A percentile compares a stretch with the other conserved stretches of the same genome.
Evolutionary conservation across 2,797 vertebrate genomes (phyloP).

Genomic region (Pristis pectinata): DNA sequence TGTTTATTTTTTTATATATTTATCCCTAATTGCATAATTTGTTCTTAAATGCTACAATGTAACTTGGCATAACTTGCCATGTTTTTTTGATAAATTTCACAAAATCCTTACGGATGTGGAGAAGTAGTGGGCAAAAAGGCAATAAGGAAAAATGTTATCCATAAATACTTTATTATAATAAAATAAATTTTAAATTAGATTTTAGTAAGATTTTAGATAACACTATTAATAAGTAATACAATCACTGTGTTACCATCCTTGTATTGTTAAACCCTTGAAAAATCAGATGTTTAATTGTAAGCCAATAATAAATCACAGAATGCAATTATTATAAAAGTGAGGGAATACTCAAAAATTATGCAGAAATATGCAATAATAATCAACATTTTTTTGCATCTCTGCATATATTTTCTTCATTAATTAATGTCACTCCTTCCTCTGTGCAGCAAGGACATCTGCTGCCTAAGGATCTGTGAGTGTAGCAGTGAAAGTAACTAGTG

Average conservation of each 20-base stretch:
- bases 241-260: not conserved
- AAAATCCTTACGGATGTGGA: not conserved
- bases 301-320: not conserved
- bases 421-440: slow-evolving; percentile 36
- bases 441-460: slow-evolving; percentile 36
- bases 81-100: not conserved
- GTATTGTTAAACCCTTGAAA: not conserved
- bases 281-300: not conserved
- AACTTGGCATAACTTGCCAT: not conserved
- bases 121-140: not conserved
- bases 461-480: slow-evolving; percentile 33
- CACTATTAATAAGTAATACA: not conserved
- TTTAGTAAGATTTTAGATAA: not conserved
- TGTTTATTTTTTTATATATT: not conserved
- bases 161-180: not conserved
- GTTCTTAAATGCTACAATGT: not conserved
- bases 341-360: not conserved
- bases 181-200: not conserved
- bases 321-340: not conserved
- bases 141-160: not conserved
- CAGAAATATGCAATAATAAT: not conserved
- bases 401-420: slow-evolving; percentile 29
- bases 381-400: not conserved
- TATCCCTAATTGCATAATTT: not conserved
- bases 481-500: slow-evolving; percentile 35